Conservation (phyloP, 2,113 vertebrate species). For the Syngnathus scovelli region DNA sequence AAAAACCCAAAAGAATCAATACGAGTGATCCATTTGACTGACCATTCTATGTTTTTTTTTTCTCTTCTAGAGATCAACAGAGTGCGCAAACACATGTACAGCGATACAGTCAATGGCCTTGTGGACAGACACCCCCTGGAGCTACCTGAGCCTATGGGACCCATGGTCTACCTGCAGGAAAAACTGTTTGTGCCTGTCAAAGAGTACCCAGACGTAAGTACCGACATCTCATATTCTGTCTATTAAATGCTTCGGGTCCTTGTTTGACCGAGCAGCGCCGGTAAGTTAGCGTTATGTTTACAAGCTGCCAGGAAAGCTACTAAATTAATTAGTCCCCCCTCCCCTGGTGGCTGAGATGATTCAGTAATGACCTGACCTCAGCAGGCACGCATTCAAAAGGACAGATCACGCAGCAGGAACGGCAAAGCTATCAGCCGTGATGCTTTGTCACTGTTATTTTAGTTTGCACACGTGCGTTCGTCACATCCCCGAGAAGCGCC, state of each 20-base stretch:
- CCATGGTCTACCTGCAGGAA: slow-evolving; percentile 78
- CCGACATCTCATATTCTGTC: neutral
- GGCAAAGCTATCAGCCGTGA: slow-evolving; percentile 1
- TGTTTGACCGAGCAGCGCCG: slow-evolving; percentile 31
- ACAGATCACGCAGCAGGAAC: neutral
- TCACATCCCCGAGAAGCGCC: slow-evolving; percentile 28
- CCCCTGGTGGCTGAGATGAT: slow-evolving; percentile 57
- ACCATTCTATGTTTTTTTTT: slow-evolving; percentile 6
- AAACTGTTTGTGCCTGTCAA: slow-evolving; percentile 81
- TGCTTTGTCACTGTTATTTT: slow-evolving; percentile 16
- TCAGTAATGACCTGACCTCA: slow-evolving; percentile 55
- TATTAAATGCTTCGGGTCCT: slow-evolving; percentile 30
- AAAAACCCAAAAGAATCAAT: slow-evolving; percentile 27
- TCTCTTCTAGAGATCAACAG: slow-evolving; percentile 78
- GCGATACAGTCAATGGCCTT: slow-evolving; percentile 75
- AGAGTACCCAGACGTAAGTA: slow-evolving; percentile 79
- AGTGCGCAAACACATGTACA: slow-evolving; percentile 82
- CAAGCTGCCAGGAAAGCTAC: slow-evolving; percentile 28
- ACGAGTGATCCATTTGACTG: slow-evolving; percentile 24
- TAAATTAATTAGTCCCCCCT: slow-evolving; percentile 59
- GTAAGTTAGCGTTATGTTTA: slow-evolving; percentile 42
- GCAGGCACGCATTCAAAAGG: slow-evolving; percentile 13
- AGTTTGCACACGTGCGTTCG: slow-evolving; percentile 9
- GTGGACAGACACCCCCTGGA: slow-evolving; percentile 76
- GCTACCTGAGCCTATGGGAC: slow-evolving; percentile 72